Evolutionary conservation across 2,113 vertebrate genomes (phyloP), one percentile per base, ranked within the genome.

Genomic region (Prochilodus magdalenae): DNA sequence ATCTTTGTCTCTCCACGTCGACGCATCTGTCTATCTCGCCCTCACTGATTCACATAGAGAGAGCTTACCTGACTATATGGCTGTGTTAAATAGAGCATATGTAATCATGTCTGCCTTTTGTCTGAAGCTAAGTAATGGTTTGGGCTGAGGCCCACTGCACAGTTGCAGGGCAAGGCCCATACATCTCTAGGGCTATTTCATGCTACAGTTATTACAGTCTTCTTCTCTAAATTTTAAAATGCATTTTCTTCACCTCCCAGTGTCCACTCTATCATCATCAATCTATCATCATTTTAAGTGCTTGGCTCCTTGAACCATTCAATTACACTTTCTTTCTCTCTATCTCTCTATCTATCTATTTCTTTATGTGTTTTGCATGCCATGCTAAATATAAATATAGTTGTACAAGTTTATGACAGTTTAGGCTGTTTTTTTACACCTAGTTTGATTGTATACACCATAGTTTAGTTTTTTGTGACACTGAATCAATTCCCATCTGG

Each of bases 71-170:
- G 63, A 73, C 59, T 20, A 72, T 29, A 62, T 70, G 62, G 55
- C 78, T 73, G 69, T 63, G 78, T 72, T 60, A 80, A 80, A 80
- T 49, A 73, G 69, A 73, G 78, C 69, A 49, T 40, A 62, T 33
- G 29, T 73, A 80, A 80, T 80, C 24, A 73, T 63, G 69, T 29
- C 57, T 72, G 55, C 12, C 78, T 11, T 72, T 71, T 79, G 51
- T 79, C 67, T 80, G 67, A 80, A 47, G 26, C 62, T 44, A 18
- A 36, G 69, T 72, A 80, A 62, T 62, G 57, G 59, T 73, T 30
- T 49, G 47, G 57, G 67, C 29, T 22, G 47, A 62, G 7, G 33
- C 59, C 67, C 57, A 60, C 36, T 27, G 30, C 24, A 33, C 36
- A n/a, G 40, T 62, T 44, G 15, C 55, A 75, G 49, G 29, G 60